A percentile compares a stretch with the other conserved stretches of the same genome.
Evolutionary conservation across 2,888 invertebrate genomes (phyloP).

Genomic region (Lacanobia oleracea): DNA sequence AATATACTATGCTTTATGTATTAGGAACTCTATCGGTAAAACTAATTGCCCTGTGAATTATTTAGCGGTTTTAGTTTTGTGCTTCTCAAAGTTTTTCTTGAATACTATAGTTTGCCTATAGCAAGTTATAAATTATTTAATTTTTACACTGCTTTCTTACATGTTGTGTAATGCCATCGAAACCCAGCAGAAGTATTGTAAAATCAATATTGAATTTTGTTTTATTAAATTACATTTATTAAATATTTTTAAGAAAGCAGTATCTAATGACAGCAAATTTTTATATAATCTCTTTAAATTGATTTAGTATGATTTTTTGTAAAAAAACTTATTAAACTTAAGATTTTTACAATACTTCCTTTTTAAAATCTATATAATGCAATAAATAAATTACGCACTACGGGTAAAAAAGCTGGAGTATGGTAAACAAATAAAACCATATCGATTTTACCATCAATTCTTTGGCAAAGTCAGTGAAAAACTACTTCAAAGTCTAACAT

Average conservation of each 20-base stretch:
- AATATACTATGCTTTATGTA: slow-evolving; percentile 48
- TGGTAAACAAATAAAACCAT: background rate
- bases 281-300: background rate
- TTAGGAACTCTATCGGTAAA: background rate
- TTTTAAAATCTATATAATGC: background rate
- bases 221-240: background rate
- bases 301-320: background rate
- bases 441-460: background rate
- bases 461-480: background rate
- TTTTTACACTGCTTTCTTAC: background rate
- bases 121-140: background rate
- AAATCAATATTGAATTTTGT: background rate
- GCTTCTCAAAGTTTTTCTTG: background rate
- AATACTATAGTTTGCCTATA: background rate
- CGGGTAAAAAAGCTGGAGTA: background rate
- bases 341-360: slow-evolving; percentile 17
- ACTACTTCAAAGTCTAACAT: background rate
- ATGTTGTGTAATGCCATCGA: no score
- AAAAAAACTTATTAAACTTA: background rate
- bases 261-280: background rate
- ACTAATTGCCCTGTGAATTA: background rate
- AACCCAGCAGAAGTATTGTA: slow-evolving; percentile 5
- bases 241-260: background rate
- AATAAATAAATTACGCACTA: background rate
- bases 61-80: background rate